These are phyloP conservation scores for Triops cancriformis DNA, from an alignment of 1,140 invertebrate species.

Conservation along the genomic window DNA sequence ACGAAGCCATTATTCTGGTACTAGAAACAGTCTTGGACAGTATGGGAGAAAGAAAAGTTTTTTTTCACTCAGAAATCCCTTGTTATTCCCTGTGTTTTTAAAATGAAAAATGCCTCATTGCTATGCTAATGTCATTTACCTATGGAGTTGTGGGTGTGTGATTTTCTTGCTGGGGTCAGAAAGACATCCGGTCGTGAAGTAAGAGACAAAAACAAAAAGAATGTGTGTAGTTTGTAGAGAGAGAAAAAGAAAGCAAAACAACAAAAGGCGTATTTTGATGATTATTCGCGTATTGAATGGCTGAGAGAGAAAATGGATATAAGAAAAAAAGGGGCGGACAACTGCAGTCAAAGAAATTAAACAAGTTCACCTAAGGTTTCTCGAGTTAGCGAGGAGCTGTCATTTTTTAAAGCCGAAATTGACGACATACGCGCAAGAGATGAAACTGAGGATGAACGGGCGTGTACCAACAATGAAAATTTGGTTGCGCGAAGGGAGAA, in stretches of 20 bases:
- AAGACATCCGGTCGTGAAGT: background rate
- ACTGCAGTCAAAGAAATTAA: background rate
- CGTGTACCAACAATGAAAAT: background rate
- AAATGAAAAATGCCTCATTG: background rate
- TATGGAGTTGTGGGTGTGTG: constrained; percentile 1
- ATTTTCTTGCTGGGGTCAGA: background rate
- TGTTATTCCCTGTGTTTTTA: background rate
- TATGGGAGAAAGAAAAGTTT: background rate
- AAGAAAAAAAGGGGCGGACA: background rate
- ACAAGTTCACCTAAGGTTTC: background rate
- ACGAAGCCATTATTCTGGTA: background rate
- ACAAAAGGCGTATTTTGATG: background rate
- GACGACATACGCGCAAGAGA: background rate
- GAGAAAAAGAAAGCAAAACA: background rate
- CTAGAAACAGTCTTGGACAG: background rate
- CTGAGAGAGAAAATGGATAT: background rate
- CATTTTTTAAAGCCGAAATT: background rate
- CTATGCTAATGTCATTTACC: background rate
- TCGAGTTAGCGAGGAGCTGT: background rate
- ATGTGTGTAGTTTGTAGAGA: background rate
- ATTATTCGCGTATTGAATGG: background rate
- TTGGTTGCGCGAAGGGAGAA: background rate
- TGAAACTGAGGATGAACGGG: background rate
- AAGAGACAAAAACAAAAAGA: background rate
- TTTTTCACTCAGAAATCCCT: background rate